A percentile compares a stretch with the other conserved stretches of the same genome.
Evolutionary conservation across 1,140 invertebrate species (phyloP).

Genomic region (Carcinoscorpius rotundicauda): DNA sequence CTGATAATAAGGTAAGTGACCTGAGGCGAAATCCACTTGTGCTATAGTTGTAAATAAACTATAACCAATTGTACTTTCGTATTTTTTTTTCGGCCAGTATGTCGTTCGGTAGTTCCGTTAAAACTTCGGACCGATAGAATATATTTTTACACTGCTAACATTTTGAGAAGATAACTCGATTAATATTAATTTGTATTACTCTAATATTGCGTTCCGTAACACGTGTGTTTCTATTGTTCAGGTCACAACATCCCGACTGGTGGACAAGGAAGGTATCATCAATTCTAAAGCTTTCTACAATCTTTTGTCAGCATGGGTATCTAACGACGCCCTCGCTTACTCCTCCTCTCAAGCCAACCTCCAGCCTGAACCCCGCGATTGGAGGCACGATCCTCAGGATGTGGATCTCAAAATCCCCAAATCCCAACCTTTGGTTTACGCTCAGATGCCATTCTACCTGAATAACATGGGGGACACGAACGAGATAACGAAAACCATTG

Average conservation of each 20-base stretch:
- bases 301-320: constrained; percentile 91
- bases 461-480: constrained; percentile 49
- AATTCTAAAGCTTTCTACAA: constrained; percentile 96
- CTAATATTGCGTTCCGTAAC: too few relatives aligned
- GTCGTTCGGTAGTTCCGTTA: too few relatives aligned
- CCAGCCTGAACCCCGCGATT: constrained; percentile 69
- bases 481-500: constrained; percentile 71
- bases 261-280: constrained; percentile 79
- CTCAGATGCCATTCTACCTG: constrained; percentile 91
- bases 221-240: too few relatives aligned
- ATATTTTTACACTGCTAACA: too few relatives aligned
- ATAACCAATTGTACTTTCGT: too few relatives aligned
- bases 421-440: constrained; percentile 77
- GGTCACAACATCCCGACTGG: constrained; percentile 50
- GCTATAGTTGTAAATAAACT: too few relatives aligned
- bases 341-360: constrained; percentile 74
- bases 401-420: constrained; percentile 84
- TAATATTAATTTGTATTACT: too few relatives aligned
- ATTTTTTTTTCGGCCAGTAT: too few relatives aligned
- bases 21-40: too few relatives aligned
- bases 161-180: too few relatives aligned
- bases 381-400: constrained; percentile 62
- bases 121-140: too few relatives aligned
- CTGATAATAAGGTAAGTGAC: too few relatives aligned
- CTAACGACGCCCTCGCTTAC: constrained; percentile 87